Base-by-base conservation (phyloP, 2,113 vertebrate species). In the Ranitomeya imitator region DNA sequence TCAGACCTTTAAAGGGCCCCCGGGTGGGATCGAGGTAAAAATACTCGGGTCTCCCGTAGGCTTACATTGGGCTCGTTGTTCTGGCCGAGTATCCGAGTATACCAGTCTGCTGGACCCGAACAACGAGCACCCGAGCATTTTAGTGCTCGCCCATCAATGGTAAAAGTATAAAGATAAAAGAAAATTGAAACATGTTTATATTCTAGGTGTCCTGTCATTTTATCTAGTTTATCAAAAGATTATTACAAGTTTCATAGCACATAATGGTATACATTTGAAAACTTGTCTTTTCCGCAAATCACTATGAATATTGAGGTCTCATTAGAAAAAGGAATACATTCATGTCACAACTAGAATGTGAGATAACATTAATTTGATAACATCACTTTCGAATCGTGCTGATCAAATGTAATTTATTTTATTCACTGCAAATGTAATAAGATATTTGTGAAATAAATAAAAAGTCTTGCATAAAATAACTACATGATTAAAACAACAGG, bases 301-400 rank as follows among this genome's bases (percentile, higher is more conserved):
- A 45, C 71, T 74, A 51, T 45, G 37, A 74, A 80, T 60, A 59
- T 55, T 60, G 19, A 21, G 15, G 59, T 57, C 26, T 59, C 55
- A 31, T 80, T 60, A 80, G 78, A 4, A 59, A 16, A 59, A 13
- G 69, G n/a, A 18, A 31, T 26, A 31, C 10, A 60, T 60, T 80
- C 55, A 80, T 26, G 78, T 60, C 60, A 26, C n/a, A 80, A 60
- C 78, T 80, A 54, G 78, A 59, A 80, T 31, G n/a, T 26, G 55
- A 59, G 54, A 59, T 52, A 80, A 31, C 18, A n/a, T 31, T 26
- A 60, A 80, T 60, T 60, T 80, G 54, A 60, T 73, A 73, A 57
- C 4, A 15, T 60, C 23, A 31, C 13, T 10, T 59, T 26, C 16
- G n/a, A 80, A 59, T 80, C 15, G 51, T 79, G 77, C 57, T 31